phyloP scores from a whole-genome alignment of 2,797 vertebrate species.

The Vipera ursinii region DNA sequence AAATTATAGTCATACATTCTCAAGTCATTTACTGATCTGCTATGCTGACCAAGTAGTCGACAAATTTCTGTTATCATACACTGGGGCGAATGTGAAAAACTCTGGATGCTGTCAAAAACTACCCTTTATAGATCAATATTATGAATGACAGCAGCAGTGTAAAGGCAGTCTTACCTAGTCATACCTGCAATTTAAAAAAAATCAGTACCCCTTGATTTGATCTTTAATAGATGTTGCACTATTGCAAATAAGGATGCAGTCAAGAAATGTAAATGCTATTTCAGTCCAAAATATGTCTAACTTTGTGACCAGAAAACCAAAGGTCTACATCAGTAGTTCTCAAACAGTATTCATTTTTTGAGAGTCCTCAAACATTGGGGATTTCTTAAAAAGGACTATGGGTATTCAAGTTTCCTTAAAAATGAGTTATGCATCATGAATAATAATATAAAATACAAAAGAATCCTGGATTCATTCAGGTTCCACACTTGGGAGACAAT shows the following conservation, averaged over 20 bases:
- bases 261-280: constrained; percentile 47
- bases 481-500: neutral
- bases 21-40: neutral
- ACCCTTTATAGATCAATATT: neutral
- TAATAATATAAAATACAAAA: neutral
- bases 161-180: neutral
- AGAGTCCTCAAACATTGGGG: neutral
- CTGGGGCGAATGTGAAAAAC: neutral
- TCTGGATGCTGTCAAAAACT: neutral
- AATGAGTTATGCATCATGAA: neutral
- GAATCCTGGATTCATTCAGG: neutral
- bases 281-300: constrained; percentile 36
- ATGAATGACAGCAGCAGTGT: neutral
- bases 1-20: neutral
- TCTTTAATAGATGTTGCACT: neutral
- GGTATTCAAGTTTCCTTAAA: neutral
- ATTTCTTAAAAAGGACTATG: neutral
- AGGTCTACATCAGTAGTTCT: neutral
- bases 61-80: neutral
- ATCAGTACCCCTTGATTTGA: neutral
- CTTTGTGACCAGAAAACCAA: constrained; percentile 33
- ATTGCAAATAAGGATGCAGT: neutral
- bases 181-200: neutral
- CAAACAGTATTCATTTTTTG: neutral
- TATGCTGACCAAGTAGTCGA: neutral